Base-by-base conservation (phyloP, 1,140 invertebrate species). In the Ips nitidus region DNA sequence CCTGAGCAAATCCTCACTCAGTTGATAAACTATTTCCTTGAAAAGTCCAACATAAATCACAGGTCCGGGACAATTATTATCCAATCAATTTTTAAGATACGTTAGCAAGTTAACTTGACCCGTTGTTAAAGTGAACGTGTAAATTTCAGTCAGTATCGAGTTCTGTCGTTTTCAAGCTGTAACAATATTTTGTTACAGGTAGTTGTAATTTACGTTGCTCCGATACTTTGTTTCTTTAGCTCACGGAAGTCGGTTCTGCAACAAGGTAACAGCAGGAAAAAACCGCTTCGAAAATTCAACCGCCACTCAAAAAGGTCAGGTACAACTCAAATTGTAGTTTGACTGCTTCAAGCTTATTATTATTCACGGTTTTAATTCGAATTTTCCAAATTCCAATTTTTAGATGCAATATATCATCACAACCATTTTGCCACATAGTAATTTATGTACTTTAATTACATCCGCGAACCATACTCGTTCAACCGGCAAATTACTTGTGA, bases 11-110 rank as follows among this genome's bases (percentile, higher is more conserved):
- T 22, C 22, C 22, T 22, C 22, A 22, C 22, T 22, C 22, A 22
- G 22, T 22, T 22, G 22, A 22, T 22, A 22, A 22, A 22, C 22
- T 22, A 22, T 22, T 22, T 22, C 22, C 45, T 5, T 47, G 45
- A 47, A 47, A 47, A 47, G n/a, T 47, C n/a, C 45, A 4, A 4
- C n/a, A 47, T 5, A n/a, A 47, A n/a, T 47, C n/a, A 47, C 45
- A n/a, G 4, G 4, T 47, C 4, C 45, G 45, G 58, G 45, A 5
- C 53, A 58, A 67, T 58, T 67, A 67, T 43, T 7, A 57, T 37
- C 65, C 43, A 67, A 67, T 67, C 47, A 68, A 52, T 61, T 68
- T 68, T 68, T 68, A 42, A 68, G 52, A 61, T 68, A 60, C 43
- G 66, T 61, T 53, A 57, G 45, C 42, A 58, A 65, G 63, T 57